phyloP scores from a whole-genome alignment of 2,888 invertebrate genomes.

The Hydroisotoma schaefferi region DNA sequence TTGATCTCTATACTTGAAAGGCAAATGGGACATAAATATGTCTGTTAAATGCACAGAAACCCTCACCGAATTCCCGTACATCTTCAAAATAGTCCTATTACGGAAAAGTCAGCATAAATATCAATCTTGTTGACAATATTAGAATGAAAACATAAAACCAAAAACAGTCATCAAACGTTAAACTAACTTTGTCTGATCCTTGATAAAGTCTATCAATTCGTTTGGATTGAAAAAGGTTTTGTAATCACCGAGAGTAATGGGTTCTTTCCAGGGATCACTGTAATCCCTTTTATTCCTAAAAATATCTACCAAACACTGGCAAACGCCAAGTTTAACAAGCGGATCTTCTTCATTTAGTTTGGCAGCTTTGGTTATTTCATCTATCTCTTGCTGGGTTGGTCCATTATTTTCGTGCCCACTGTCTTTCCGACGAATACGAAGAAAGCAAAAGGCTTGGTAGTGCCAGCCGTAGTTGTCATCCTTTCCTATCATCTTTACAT shows the following conservation, averaged over 20 bases:
- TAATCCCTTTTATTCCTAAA: background rate
- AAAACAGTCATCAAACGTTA: too few species aligned
- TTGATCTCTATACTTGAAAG: slow-evolving; percentile 19
- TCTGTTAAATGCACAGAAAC: slow-evolving; percentile 22
- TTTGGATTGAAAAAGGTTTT: background rate
- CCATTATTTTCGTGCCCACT: background rate
- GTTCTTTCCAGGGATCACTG: background rate
- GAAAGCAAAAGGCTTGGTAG: background rate
- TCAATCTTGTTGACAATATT: background rate
- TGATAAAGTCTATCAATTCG: slow-evolving; percentile 14
- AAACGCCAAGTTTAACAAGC: background rate
- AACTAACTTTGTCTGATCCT: slow-evolving; percentile 3
- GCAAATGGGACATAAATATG: slow-evolving; percentile 19
- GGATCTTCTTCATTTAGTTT: background rate
- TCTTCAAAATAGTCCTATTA: slow-evolving; percentile 18
- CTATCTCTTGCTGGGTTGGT: background rate
- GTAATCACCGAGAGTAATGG: background rate
- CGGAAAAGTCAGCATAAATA: background rate
- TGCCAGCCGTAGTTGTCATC: background rate
- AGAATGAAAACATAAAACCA: background rate
- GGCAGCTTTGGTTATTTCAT: background rate
- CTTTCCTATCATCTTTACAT: background rate
- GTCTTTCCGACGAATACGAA: background rate
- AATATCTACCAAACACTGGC: slow-evolving; percentile 21
- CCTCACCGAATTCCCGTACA: slow-evolving; percentile 12